Evolutionary conservation across 2,888 invertebrate species (phyloP), one percentile per base, ranked within the genome.

Genomic region (Dynastes tityus): DNA sequence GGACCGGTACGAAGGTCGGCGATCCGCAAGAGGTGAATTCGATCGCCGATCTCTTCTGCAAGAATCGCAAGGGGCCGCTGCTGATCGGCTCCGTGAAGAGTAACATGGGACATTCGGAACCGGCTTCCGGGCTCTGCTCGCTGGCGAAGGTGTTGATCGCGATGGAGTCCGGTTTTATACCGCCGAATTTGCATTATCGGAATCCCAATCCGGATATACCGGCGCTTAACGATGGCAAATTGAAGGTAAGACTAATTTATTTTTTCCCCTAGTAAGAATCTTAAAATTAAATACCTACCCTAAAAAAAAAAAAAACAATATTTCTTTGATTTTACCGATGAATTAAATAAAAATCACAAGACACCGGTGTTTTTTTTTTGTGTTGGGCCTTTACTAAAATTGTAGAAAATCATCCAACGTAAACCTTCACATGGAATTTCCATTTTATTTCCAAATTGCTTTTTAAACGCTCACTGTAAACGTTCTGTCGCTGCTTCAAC

Each of bases 61-160:
- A 94, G 87, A 94, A 93, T 81, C 92, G 97, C 67, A 90, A 91
- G 79, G 89, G 89, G 45, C 97, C 98, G 5, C 91, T 99, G 65
- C 89, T 98, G 63, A 93, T 99, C 85, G 99, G 99, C 22, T 98
- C 98, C 0, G 96, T 98, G 0, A 99, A 99, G 89, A 98, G 98
- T 29, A 99, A 99, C 90, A 98, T 99, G 97, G 99, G 99, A 1
- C 99, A 99, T 88, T 95, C 98, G 2, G 99, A 99, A 89, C 97
- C 98, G 0, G 95, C 95, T 0, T 96, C 96, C 64, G 98, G 97
- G 37, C 90, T 98, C 32, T 96, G 97, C 86, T 95, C 97, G 0
- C 90, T 98, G 81, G 96, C 97, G 11, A 98, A 98, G 89, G 92
- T 97, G 76, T 88, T 99, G 29, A 93, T 99, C 79, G 96, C 98